These are phyloP conservation scores for Procambarus clarkii DNA, from an alignment of 1,140 invertebrate genomes.

Conservation along the genomic window DNA sequence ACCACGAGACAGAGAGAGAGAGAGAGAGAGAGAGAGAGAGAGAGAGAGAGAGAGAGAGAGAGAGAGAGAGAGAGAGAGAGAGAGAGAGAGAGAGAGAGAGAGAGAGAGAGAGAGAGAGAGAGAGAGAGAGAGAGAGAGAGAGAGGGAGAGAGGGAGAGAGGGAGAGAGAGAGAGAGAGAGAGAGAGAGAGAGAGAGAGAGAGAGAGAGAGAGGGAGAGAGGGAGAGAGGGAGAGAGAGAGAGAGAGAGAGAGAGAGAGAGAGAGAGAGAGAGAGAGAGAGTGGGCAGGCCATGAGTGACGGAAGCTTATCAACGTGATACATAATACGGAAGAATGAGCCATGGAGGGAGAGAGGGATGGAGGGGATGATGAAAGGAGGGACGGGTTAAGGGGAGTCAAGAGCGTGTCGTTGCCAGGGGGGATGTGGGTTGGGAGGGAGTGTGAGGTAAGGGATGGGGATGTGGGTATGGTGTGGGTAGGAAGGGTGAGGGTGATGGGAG, in stretches of 20 bases:
- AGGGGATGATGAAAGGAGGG: too few species aligned
- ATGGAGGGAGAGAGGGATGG: not conserved
- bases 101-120: not conserved
- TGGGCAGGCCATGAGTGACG: not conserved
- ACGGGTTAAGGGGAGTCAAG: not conserved
- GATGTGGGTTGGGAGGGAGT: not conserved
- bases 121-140: too few species aligned
- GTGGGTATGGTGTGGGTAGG: too few species aligned
- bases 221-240: conserved; percentile 25
- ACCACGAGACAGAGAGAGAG: not conserved
- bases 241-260: conserved; percentile 38
- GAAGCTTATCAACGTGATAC: not conserved
- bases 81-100: not conserved
- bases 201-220: not conserved
- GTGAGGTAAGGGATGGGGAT: too few species aligned
- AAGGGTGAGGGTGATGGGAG: not conserved
- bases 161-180: not conserved
- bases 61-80: not conserved
- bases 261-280: not conserved
- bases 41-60: not conserved
- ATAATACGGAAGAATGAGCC: conserved; percentile 3
- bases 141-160: not conserved
- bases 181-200: not conserved
- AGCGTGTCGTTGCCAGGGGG: not conserved
- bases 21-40: not conserved